Evolutionary conservation across 1,140 invertebrate genomes (phyloP).

Genomic region (Bombus cullumanus): DNA sequence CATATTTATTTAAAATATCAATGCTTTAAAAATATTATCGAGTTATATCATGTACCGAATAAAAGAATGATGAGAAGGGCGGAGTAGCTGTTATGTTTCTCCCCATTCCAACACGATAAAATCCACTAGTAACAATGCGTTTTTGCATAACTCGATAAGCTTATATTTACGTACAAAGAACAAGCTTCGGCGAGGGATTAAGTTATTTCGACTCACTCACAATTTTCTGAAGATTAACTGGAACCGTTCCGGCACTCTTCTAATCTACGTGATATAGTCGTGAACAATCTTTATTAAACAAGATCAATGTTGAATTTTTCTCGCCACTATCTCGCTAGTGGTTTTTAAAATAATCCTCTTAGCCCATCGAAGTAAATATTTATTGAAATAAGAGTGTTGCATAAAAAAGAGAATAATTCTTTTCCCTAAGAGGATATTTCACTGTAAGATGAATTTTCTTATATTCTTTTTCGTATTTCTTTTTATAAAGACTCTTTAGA

Average conservation of each 20-base stretch:
- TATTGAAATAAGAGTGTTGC: background rate
- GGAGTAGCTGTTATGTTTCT: too few species aligned
- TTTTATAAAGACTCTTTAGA: background rate
- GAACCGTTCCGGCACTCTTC: background rate
- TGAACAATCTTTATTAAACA: background rate
- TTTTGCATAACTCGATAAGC: background rate
- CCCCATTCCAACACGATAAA: background rate
- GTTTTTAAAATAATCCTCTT: background rate
- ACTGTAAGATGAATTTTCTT: background rate
- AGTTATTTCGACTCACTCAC: slow-evolving; percentile 16
- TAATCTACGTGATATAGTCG: background rate
- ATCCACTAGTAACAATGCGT: background rate
- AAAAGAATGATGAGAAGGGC: background rate
- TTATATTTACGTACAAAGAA: slow-evolving; percentile 1
- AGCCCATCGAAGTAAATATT: background rate
- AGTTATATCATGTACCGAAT: background rate
- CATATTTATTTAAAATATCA: background rate
- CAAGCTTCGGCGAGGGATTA: background rate
- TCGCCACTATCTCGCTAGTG: background rate
- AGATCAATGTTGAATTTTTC: slow-evolving; percentile 13
- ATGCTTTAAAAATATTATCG: background rate
- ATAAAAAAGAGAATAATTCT: background rate
- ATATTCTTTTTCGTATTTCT: background rate
- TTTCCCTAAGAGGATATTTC: background rate
- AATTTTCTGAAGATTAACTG: slow-evolving; percentile 10